phyloP scores from a whole-genome alignment of 2,888 invertebrate genomes.

The Penaeus monodon region DNA sequence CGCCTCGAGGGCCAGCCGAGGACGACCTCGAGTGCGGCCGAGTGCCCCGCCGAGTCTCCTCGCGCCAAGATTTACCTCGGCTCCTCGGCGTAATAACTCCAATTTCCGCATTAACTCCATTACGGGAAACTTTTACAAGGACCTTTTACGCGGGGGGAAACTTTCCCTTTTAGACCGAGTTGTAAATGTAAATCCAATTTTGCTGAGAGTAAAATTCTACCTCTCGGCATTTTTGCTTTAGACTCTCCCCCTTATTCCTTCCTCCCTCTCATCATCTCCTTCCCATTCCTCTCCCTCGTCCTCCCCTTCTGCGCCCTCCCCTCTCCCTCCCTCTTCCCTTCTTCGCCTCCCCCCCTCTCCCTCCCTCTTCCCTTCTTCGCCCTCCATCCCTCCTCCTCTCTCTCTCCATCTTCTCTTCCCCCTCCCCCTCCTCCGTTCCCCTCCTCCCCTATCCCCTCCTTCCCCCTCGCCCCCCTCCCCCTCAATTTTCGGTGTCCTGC shows the following conservation, averaged over 20 bases:
- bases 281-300: background rate
- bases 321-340: background rate
- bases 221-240: too few relatives aligned
- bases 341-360: background rate
- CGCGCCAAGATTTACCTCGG: background rate
- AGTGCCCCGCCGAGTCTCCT: background rate
- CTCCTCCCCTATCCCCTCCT: background rate
- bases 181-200: too few relatives aligned
- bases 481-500: background rate
- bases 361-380: background rate
- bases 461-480: background rate
- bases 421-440: background rate
- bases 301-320: background rate
- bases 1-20: too few relatives aligned
- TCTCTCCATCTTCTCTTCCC: too few relatives aligned
- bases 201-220: too few relatives aligned
- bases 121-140: conserved; percentile 12
- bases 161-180: too few relatives aligned
- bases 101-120: conserved; percentile 11
- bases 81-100: background rate
- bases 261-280: background rate
- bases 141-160: background rate
- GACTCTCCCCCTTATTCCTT: too few relatives aligned
- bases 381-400: background rate
- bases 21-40: too few relatives aligned